phyloP scores from a whole-genome alignment of 2,888 invertebrate genomes.

The Dicycla oo region DNA sequence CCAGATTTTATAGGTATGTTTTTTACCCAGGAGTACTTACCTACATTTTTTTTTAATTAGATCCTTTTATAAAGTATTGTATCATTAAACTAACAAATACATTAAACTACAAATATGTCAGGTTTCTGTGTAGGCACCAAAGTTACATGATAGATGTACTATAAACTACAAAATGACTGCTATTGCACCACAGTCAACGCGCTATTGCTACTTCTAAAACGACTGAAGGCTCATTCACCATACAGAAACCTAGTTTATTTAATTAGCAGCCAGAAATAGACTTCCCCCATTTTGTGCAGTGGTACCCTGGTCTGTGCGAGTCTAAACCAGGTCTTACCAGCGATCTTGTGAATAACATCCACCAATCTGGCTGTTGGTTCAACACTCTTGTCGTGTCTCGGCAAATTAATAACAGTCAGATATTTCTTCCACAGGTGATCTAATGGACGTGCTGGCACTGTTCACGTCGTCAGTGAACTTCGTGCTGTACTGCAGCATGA shows the following conservation, averaged over 20 bases:
- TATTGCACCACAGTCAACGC: no score
- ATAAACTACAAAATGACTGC: no score
- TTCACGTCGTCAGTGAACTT: conserved; percentile 98
- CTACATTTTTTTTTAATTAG: no score
- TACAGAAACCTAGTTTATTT: no score
- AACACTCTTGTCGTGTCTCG: background rate
- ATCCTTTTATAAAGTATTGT: background rate
- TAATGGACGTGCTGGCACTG: conserved; percentile 97
- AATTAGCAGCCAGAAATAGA: no score
- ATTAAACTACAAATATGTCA: no score
- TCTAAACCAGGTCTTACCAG: background rate
- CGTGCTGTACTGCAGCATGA: conserved; percentile 97
- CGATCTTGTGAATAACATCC: background rate
- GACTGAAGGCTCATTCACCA: no score
- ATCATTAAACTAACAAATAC: background rate
- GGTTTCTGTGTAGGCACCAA: background rate
- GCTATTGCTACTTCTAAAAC: no score
- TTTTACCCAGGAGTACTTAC: no score
- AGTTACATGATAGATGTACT: background rate
- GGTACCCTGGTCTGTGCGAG: background rate
- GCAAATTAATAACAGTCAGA: background rate
- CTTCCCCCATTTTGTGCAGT: background rate
- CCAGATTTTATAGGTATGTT: no score
- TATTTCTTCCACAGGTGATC: conserved; percentile 90
- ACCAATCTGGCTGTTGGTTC: background rate